Evolutionary conservation across 1,140 invertebrate genomes (phyloP).

Genomic region (Harpegnathos saltator): DNA sequence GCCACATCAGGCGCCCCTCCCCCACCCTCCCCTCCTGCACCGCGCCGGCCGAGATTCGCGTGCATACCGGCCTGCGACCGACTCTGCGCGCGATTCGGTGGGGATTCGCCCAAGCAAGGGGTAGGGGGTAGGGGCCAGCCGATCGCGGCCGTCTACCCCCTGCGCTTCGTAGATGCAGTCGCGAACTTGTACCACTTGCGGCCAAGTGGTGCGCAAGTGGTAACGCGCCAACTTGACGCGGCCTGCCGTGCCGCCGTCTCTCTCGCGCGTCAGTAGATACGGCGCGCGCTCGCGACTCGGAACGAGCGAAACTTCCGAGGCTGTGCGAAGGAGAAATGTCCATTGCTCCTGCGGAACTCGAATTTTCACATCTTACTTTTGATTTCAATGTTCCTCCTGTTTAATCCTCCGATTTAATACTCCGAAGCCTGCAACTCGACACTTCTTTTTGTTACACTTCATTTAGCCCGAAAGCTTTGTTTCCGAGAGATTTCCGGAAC

Average conservation of each 20-base stretch:
- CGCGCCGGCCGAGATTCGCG: conserved; percentile 71
- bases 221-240: conserved; percentile 43
- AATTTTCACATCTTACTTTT: no score
- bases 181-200: conserved; percentile 43
- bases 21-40: conserved; percentile 42
- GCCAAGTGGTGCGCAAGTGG: conserved; percentile 22
- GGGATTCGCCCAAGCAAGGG: no score
- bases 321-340: no score
- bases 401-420: no score
- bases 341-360: no score
- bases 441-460: no score
- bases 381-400: no score
- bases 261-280: conserved; percentile 62
- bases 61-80: conserved; percentile 46
- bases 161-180: conserved; percentile 63
- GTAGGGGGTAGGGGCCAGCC: conserved; percentile 66
- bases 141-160: conserved; percentile 29
- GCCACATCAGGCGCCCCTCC: no score
- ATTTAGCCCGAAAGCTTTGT: no score
- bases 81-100: conserved; percentile 72
- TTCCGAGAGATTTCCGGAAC: no score
- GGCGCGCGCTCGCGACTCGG: conserved; percentile 47
- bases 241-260: no score
- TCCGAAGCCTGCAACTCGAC: no score
- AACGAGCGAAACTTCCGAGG: background rate